Evolutionary conservation across 2,113 vertebrate genomes (phyloP), one percentile per base, ranked within the genome.

Genomic region (Ctenomys sociabilis): DNA sequence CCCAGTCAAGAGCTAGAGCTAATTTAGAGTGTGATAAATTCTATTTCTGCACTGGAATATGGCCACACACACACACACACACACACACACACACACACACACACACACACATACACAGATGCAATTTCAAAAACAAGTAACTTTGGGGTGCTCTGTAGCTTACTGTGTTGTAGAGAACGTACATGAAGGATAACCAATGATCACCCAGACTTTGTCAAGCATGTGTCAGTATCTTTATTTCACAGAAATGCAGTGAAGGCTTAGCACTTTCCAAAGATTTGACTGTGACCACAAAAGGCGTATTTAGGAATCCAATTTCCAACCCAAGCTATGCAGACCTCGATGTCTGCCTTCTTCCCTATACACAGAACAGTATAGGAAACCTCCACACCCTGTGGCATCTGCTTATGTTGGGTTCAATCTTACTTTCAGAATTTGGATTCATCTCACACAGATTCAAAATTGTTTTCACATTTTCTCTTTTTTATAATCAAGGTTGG

Each of bases 381-480:
- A 85, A 40, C 0, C 24, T 52, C 21, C 19, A 68, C n/a, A 54
- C 12, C 37, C 35, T 49, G 0, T 57, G 12, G 7, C 12, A 66
- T 57, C 35, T 93, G 32, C 3, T 52, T 70, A 16, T 35, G 2
- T 90, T 90, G 78, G 92, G 37, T 87, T 89, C 59, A 93, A 49
- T 73, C n/a, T 95, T 86, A 30, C 77, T 93, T 81, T 7, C 43
- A 91, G 93, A 96, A 93, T 90, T 49, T 73, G 81, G 57, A 88
- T 96, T 90, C 59, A 72, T 87, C 49, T 94, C 70, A 45, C 12
- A 80, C 7, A 82, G 72, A 88, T 49, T 72, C 7, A 90, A 85
- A 95, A 90, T 85, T 85, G 30, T 82, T 95, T 95, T 90, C 72
- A 84, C 16, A 45, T 95, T 83, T 54, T 63, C 57, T 84, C 40